Percentiles rank a stretch among this genome's conserved stretches.
phyloP scores from a whole-genome alignment of 1,140 invertebrate genomes.

The Glossosoma conforme region DNA sequence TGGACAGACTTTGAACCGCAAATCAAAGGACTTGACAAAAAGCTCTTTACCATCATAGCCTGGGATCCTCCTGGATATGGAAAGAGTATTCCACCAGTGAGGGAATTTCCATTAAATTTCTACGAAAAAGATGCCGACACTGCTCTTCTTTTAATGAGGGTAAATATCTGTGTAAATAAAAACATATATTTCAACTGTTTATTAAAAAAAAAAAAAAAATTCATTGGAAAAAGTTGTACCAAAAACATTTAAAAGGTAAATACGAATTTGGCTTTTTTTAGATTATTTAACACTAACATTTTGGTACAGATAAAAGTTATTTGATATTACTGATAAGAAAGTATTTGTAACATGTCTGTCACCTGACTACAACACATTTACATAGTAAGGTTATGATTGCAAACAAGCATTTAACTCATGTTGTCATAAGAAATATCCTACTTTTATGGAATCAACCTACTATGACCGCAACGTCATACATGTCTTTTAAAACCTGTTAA shows the following conservation, averaged over 20 bases:
- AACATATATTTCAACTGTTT: constrained; percentile 2
- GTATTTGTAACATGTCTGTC: no score
- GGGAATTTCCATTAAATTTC: constrained; percentile 66
- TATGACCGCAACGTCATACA: no score
- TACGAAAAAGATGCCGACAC: constrained; percentile 68
- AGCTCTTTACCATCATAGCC: constrained; percentile 70
- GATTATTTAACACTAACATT: neutral
- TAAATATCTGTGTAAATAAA: constrained; percentile 41
- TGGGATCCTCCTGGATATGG: constrained; percentile 90
- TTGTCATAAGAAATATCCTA: no score
- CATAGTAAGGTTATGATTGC: no score
- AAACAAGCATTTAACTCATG: no score
- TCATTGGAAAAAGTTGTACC: neutral
- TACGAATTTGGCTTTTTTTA: neutral
- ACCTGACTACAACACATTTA: no score
- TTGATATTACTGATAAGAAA: neutral
- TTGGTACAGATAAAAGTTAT: neutral
- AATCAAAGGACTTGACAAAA: constrained; percentile 61
- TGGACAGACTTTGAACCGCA: constrained; percentile 81
- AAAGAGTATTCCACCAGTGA: constrained; percentile 70
- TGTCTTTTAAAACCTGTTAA: no score
- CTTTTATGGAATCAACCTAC: no score
- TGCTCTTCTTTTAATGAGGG: constrained; percentile 69
- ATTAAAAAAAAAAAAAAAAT: neutral
- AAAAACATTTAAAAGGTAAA: neutral